Base-by-base conservation (phyloP, 2,113 vertebrate species). In the Tetrao urogallus region DNA sequence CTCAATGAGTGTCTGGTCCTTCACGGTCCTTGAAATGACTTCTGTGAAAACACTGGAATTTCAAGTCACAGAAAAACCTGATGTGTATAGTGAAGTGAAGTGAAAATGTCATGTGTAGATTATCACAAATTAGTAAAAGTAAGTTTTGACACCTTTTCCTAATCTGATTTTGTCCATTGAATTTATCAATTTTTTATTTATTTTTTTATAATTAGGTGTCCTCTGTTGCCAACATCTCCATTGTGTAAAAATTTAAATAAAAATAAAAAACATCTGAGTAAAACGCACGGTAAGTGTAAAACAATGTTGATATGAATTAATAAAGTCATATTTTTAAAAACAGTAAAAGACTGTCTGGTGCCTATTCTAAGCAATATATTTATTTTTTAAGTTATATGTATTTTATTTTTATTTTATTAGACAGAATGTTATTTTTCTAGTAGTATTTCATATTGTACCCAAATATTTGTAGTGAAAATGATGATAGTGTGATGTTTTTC, bases 221-320 rank as follows among this genome's bases (percentile, higher is more conserved):
- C 98, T 83, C 97, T 97, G 30, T 56, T 97, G 52, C 61, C 85
- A 19, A 97, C 97, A 67, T 99, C 99, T 91, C 98, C 98, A 7
- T 95, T 99, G 89, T 95, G 85, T 63, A 93, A 93, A 73, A 73
- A 96, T 94, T 94, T 83, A 96, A 96, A 97, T 98, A 96, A 77
- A 42, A 63, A 18, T 15, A 96, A 95, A 81, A 65, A 92, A 85
- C 18, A 60, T 28, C 56, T n/a, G 22, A 96, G 54, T 34, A 97
- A 96, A 88, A 97, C 83, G 56, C 67, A 92, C 89, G 97, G 98
- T 99, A 92, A 97, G 98, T 93, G 19, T 42, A 48, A 60, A 67
- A 5, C 3, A 54, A n/a, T 65, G 3, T 57, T 80, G 36, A 81
- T 82, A 67, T 58, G 3, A 66, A 43, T 54, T 65, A 52, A 65